Evolutionary conservation across 1,140 invertebrate species (phyloP), one percentile per base, ranked within the genome.

Genomic region (Scaptomyza hsui): DNA sequence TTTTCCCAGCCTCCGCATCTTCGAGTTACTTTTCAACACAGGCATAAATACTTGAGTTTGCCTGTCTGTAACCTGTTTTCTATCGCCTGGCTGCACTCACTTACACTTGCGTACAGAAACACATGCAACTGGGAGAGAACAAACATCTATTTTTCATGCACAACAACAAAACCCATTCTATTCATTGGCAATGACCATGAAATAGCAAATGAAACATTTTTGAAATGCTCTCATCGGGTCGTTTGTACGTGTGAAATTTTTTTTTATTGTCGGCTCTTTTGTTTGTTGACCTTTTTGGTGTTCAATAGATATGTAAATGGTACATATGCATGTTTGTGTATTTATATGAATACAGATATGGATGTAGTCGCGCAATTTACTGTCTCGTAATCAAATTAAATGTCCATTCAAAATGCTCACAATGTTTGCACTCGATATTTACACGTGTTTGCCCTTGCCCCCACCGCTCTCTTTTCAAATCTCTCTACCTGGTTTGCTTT

Each of bases 131-230:
- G 32, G 51, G 45, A 35, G 47, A 67, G 55, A 59, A 60, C 47
- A 67, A 35, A 51, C 44, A 62, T 56, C 3, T 32, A 63, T 70
- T 39, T 55, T 69, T 35, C 56, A 63, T 70, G 60, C 52, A 65
- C 32, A 55, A 56, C 56, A 49, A 57, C 57, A 61, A 73, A 70
- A 73, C 70, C 70, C 67, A 49, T 45, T 53, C 53, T 76, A 85
- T 73, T 83, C 81, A 75, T 65, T 86, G 77, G 59, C 82, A 85
- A 63, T 86, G 81, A 85, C 81, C 82, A 71, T 85, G 81, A 85
- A 85, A 86, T 88, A 60, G 71, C 72, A 62, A 26, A 37, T 26
- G 61, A 62, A 62, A 32, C 51, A 61, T 55, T 52, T 69, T 62
- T 53, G 29, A 61, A 56, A 74, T 63, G 51, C 63, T 68, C 64